Percentiles rank a stretch among this genome's conserved stretches.
These are phyloP conservation scores for Petrocephalus sullivani DNA, from an alignment of 2,797 vertebrate genomes.

Conservation along the genomic window DNA sequence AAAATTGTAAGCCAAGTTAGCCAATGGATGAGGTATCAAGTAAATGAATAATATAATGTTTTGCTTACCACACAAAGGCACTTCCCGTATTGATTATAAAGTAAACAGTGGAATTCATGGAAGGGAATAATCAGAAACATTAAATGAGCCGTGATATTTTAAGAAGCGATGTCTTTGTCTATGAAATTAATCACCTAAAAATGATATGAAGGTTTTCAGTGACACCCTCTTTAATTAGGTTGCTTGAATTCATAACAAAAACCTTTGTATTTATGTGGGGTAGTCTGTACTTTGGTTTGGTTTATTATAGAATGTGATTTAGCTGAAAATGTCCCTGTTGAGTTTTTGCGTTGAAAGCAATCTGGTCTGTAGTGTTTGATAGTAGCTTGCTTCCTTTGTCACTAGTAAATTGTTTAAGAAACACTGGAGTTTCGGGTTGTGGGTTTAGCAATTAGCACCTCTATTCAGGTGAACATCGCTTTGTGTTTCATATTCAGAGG, in stretches of 20 bases:
- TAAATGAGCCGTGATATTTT: not conserved
- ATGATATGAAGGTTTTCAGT: not conserved
- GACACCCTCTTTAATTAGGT: not conserved
- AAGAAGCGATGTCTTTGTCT: not conserved
- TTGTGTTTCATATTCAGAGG: not conserved
- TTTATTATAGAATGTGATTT: not conserved
- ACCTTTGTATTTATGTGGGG: not conserved
- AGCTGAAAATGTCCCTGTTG: not conserved
- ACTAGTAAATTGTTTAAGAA: not conserved
- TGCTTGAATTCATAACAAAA: not conserved
- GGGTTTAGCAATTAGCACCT: not conserved
- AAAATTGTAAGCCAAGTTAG: constrained; percentile 11
- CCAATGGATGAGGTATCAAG: not conserved
- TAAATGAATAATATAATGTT: constrained; percentile 2
- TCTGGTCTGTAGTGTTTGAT: not conserved
- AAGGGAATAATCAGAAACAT: not conserved
- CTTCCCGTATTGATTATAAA: not conserved
- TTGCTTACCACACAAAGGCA: not conserved
- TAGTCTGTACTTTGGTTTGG: not conserved
- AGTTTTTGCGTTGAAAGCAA: not conserved
- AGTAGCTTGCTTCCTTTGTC: not conserved
- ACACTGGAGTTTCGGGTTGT: not conserved
- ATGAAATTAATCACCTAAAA: not conserved
- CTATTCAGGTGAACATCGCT: not conserved
- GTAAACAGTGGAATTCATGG: not conserved